Evolutionary conservation across 1,140 invertebrate genomes (phyloP).

Genomic region (Megathymus violae): DNA sequence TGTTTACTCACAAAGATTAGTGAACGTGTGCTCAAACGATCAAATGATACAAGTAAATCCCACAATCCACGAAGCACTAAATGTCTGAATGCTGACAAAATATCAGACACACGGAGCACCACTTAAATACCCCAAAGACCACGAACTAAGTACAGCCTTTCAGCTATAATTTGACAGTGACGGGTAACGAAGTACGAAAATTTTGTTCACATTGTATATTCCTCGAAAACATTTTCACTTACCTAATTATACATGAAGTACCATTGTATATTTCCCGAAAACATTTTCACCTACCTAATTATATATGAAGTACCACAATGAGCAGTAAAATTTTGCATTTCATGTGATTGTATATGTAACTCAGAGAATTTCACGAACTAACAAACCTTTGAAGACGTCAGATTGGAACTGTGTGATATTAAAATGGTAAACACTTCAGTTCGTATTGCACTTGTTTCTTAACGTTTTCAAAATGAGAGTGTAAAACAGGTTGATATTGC

Average conservation of each 20-base stretch:
- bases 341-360: conserved; percentile 15
- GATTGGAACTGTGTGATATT: conserved; percentile 23
- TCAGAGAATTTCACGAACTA: neutral
- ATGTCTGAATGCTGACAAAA: conserved; percentile 29
- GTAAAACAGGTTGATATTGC: conserved; percentile 5
- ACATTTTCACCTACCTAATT: conserved; percentile 29
- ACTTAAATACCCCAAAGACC: conserved; percentile 25
- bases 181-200: conserved; percentile 33
- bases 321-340: conserved; percentile 22
- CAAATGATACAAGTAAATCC: conserved; percentile 37
- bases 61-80: conserved; percentile 32
- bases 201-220: conserved; percentile 28
- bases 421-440: conserved; percentile 19
- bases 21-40: conserved; percentile 30
- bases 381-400: conserved; percentile 13
- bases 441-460: conserved; percentile 28
- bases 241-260: conserved; percentile 29
- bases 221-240: conserved; percentile 25
- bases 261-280: too few species aligned
- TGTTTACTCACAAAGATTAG: conserved; percentile 39
- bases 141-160: conserved; percentile 31
- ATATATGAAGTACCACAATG: conserved; percentile 21
- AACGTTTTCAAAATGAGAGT: conserved; percentile 19
- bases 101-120: conserved; percentile 1
- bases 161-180: conserved; percentile 37